Base-by-base conservation (phyloP, 1,140 invertebrate genomes). In the Calephelis nemesis region DNA sequence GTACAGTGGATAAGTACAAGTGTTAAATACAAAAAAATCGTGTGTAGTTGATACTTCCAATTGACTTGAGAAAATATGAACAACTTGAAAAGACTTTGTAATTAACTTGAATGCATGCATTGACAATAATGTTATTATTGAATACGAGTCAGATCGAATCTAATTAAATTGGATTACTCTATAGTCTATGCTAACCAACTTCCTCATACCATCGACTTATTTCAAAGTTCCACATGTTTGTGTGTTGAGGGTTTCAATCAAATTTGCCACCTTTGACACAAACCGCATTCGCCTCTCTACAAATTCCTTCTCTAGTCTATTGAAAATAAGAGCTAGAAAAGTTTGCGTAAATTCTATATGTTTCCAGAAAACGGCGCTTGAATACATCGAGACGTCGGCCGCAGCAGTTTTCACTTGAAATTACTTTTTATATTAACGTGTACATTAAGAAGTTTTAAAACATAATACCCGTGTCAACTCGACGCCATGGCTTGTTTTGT, bases 341-440 rank as follows among this genome's bases (percentile, higher is more conserved):
- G 58, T 11, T 60, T 40, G 58, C 12, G 39, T 30, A 40, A 5
- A 30, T 39, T 39, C 30, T 60, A 3, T 60, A 1, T 6, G n/a
- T 11, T 60, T n/a, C 30, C 9, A 60, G 30, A 39, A 60, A 60
- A 60, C 12, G 39, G 7, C 30, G 58, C 58, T 60, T 60, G 58
- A 60, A 60, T 60, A 60, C 58, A 60, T 60, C 58, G 58, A 60
- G 58, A 60, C 58, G 58, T 60, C 58, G 58, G 39, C 58, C 58
- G 39, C 58, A 60, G 58, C 30, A 60, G 58, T 42, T 5, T 60
- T 40, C 30, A 60, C 5, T 60, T 60, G 12, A 60, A 60, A 60
- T 60, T 19, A 60, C 30, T 60, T 60, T 60, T 60, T 60, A 60
- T 60, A 42, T 60, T 60, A 60, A 60, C 39, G 58, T 60, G 58